phyloP scores from a whole-genome alignment of 2,888 invertebrate species.

The Sinohyriopsis cumingii region DNA sequence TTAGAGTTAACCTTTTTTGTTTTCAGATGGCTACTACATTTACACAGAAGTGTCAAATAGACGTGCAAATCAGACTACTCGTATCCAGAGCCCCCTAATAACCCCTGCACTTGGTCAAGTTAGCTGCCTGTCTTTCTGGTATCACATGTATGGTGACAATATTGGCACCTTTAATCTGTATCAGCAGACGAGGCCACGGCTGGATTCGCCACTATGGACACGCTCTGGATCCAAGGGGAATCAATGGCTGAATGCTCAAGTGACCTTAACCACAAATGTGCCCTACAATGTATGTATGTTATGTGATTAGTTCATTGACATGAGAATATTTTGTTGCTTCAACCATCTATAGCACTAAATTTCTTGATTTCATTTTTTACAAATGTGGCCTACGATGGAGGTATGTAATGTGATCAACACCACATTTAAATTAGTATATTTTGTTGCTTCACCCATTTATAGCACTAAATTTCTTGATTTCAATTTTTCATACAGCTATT shows the following conservation, averaged over 20 bases:
- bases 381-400: constrained; percentile 31
- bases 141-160: constrained; percentile 60
- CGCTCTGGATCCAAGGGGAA: constrained; percentile 44
- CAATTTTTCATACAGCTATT: no score
- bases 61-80: constrained; percentile 30
- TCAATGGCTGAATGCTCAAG: constrained; percentile 43
- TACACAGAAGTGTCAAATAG: constrained; percentile 44
- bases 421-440: no score
- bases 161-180: constrained; percentile 52
- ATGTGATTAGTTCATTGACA: no score
- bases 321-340: no score
- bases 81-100: constrained; percentile 31
- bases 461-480: no score
- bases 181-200: constrained; percentile 20
- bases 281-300: constrained; percentile 31
- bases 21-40: constrained; percentile 52
- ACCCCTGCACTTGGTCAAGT: constrained; percentile 13
- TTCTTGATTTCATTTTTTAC: constrained; percentile 2
- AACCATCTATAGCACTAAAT: no score
- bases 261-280: constrained; percentile 34
- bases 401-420: not conserved
- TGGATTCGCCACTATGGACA: constrained; percentile 44
- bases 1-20: not conserved
- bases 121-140: constrained; percentile 58
- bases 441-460: no score